Evolutionary conservation across 2,113 vertebrate species (phyloP).

Genomic region (Anolis sagrei): DNA sequence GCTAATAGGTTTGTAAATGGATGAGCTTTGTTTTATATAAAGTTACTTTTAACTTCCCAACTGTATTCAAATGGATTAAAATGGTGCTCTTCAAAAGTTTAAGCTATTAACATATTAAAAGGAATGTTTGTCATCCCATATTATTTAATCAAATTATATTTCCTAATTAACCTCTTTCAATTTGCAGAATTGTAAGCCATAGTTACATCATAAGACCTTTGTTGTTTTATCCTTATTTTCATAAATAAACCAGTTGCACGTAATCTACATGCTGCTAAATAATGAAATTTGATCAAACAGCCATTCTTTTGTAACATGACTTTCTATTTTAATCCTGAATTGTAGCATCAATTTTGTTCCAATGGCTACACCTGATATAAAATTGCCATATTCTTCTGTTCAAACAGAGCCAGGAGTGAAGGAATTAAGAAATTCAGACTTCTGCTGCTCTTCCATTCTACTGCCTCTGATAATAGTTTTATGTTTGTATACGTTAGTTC

Average conservation of each 20-base stretch:
- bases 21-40: neutral
- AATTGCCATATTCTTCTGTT: constrained; percentile 10
- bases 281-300: constrained; percentile 40
- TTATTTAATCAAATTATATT: constrained; percentile 41
- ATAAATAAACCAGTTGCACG: constrained; percentile 12
- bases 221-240: constrained; percentile 9
- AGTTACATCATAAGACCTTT: constrained; percentile 40
- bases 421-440: too few relatives aligned
- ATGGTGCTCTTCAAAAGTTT: neutral
- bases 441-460: too few relatives aligned
- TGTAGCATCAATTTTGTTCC: constrained; percentile 47
- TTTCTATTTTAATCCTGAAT: constrained; percentile 56
- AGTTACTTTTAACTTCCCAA: constrained; percentile 1
- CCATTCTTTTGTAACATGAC: constrained; percentile 27
- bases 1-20: neutral
- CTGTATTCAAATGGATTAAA: neutral
- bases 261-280: constrained; percentile 41
- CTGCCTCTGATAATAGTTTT: too few relatives aligned
- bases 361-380: constrained; percentile 21
- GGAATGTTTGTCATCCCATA: constrained; percentile 5
- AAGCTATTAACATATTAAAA: neutral
- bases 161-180: constrained; percentile 33
- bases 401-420: too few relatives aligned
- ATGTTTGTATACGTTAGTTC: too few relatives aligned
- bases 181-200: constrained; percentile 12